Percentiles rank a stretch among this genome's conserved stretches.
phyloP scores from a whole-genome alignment of 2,113 vertebrate genomes.

The Macroglossus sobrinus region DNA sequence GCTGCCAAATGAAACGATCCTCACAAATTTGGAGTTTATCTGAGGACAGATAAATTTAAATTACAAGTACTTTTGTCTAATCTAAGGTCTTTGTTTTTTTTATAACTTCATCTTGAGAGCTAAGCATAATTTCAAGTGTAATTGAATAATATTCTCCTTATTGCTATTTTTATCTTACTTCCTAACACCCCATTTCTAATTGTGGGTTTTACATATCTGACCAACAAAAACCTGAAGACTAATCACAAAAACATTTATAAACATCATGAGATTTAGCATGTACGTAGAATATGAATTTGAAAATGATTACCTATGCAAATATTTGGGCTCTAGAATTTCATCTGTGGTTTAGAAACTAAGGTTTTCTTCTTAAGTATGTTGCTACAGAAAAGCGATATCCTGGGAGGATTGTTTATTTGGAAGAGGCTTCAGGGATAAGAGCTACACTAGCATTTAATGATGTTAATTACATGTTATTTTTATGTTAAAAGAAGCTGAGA shows the following conservation, averaged over 20 bases:
- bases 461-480: neutral
- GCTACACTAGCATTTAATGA: neutral
- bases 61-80: neutral
- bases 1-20: neutral
- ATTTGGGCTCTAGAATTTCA: neutral
- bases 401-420: neutral
- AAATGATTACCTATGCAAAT: constrained; percentile 57
- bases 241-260: constrained; percentile 17
- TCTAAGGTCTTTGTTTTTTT: neutral
- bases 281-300: neutral
- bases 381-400: neutral
- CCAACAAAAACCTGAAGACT: constrained; percentile 21
- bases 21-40: neutral
- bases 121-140: neutral
- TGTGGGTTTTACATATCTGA: neutral
- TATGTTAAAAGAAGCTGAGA: neutral
- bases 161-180: neutral
- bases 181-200: neutral
- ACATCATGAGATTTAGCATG: neutral
- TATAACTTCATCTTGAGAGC: neutral
- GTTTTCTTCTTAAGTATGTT: neutral
- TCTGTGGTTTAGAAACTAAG: neutral
- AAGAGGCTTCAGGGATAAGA: neutral
- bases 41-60: neutral
- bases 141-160: neutral